Conservation (phyloP, 2,888 invertebrate species). For the Dynastes tityus region DNA sequence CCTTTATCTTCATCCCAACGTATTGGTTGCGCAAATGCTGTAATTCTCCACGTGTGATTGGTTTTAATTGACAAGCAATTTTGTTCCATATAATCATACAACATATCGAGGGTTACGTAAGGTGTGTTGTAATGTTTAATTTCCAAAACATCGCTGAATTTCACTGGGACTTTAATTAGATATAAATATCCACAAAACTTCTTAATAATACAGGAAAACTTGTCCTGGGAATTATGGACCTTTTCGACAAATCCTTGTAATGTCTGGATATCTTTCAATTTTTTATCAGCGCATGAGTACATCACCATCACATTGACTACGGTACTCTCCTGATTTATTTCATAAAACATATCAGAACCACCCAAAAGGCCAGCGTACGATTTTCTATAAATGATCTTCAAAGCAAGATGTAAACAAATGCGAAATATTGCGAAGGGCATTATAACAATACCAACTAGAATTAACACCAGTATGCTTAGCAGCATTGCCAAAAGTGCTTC, state of each 20-base stretch:
- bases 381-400: constrained; percentile 10
- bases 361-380: constrained; percentile 4
- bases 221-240: not conserved
- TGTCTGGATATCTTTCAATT: not conserved
- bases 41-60: constrained; percentile 14
- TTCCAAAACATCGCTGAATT: constrained; percentile 3
- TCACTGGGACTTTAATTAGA: not conserved
- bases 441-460: not conserved
- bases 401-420: not conserved
- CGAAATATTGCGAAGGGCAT: constrained; percentile 9
- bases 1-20: not conserved
- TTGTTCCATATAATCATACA: constrained; percentile 12
- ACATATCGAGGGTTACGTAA: not conserved
- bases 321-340: not conserved
- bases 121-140: not conserved
- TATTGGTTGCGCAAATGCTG: constrained; percentile 25
- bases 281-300: not conserved
- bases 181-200: constrained; percentile 18
- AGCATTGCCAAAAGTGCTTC: too few species aligned
- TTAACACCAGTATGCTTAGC: too few species aligned
- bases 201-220: constrained; percentile 2
- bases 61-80: constrained; percentile 7
- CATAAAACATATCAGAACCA: constrained; percentile 5
- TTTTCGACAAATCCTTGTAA: not conserved
- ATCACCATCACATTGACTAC: constrained; percentile 7